Evolutionary conservation across 2,888 invertebrate genomes (phyloP), one percentile per base, ranked within the genome.

Genomic region (Hartigia nigra): DNA sequence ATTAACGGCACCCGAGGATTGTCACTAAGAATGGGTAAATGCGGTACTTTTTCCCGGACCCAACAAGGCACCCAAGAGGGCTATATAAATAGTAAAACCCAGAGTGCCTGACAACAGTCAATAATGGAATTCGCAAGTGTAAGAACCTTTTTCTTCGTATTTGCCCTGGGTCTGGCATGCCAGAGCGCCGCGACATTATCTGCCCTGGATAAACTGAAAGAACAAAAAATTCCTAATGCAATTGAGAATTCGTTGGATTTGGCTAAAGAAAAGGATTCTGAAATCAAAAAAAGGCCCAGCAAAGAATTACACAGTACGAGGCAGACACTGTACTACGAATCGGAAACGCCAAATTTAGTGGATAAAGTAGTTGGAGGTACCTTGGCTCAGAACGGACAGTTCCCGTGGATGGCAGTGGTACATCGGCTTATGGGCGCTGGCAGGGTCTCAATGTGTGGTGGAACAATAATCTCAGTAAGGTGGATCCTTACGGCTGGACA

Each of bases 401-500:
- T 86, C 70, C 87, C 88, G 3, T 88, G 87, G 76, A 86, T 87
- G 86, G 87, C 78, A 1, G 81, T 82, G 12, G 81, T 88, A 0
- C 87, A 87, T 78, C 81, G 78, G 74, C 72, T 88, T 3, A 3
- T 79, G 1, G 82, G 82, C 0, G 31, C n/a, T 11, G 82, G 84
- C 31, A 11, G 35, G 34, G 12, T 79, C n/a, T 34, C 77, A 0
- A 75, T 84, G 32, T 88, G 88, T 39, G 86, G 88, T 9, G 88
- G 88, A 14, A 82, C 87, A 2, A 84, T 88, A 31, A 76, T 88
- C 23, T 84, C 86, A 0, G 69, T 23, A 0, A 82, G 88, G 76
- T 88, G 87, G 88, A 82, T 88, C 1, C 79, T 88, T 2, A 88
- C 87, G 4, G 88, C 88, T 0, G 88, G 81, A 3, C 88, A 88